Base-by-base conservation (phyloP, 2,113 vertebrate genomes). In the Acanthisitta chloris region DNA sequence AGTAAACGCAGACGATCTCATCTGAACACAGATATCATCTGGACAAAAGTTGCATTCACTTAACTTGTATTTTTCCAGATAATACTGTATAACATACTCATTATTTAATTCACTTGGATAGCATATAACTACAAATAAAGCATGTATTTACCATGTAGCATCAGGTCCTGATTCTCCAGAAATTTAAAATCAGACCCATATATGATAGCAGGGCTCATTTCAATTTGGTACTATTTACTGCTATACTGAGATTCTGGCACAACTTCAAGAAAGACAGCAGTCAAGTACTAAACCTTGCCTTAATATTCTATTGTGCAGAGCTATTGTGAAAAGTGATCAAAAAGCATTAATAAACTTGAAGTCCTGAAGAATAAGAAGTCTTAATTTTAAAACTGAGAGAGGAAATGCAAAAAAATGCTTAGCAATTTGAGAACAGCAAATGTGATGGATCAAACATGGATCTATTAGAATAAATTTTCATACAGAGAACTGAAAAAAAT, bases 401-500 rank as follows among this genome's bases (percentile, higher is more conserved):
- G 20, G 33, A 57, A 91, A 83, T 49, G 36, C 29, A 70, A 76
- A 79, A 59, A 76, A 38, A 14, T 85, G 14, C 70, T 79, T 87
- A 87, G 61, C 66, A 87, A 57, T 46, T 61, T 1, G 19, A 87
- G 86, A 89, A 72, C 25, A 87, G 62, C 16, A 76, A 92, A 82
- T 79, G 64, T 74, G 86, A 94, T 31, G 81, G 89, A 81, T 52
- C 61, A 76, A 96, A 91, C 58, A 57, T 43, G 66, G 48, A 76
- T 19, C 57, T 95, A 70, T 71, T 91, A 94, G 81, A 91, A 94
- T 38, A 85, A 91, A 84, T 95, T 69, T 87, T 89, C 34, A 17
- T 72, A 79, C 8, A 69, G 87, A 93, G 38, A 88, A 38, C 10
- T 79, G 42, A 86, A 86, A 94, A 88, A 86, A 5, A 1, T 64